A percentile compares a stretch with the other conserved stretches of the same genome.
Conservation (phyloP, 2,888 invertebrate species). For the Metopia argyrocephala region DNA sequence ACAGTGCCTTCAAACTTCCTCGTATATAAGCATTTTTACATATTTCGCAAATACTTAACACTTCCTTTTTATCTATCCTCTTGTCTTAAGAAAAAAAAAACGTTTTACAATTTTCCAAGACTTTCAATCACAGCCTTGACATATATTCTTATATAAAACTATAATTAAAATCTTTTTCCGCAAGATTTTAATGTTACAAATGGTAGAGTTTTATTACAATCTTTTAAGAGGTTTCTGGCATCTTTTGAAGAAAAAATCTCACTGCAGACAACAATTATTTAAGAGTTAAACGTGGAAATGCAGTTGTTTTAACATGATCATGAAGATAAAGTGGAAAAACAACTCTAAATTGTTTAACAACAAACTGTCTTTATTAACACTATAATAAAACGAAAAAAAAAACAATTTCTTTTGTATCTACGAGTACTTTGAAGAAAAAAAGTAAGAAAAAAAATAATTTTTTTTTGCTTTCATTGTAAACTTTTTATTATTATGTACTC, state of each 20-base stretch:
- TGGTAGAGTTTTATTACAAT: neutral
- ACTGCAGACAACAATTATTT: slow-evolving; percentile 31
- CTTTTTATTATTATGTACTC: slow-evolving; percentile 35
- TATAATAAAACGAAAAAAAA: slow-evolving; percentile 14
- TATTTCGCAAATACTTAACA: too few relatives aligned
- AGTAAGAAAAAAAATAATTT: slow-evolving; percentile 10
- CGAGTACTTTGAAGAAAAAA: neutral
- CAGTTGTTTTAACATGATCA: slow-evolving; percentile 51
- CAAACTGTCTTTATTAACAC: slow-evolving; percentile 57
- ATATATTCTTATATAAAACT: slow-evolving; percentile 53
- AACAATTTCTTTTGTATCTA: slow-evolving; percentile 39
- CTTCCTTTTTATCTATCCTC: too few relatives aligned
- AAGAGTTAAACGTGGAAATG: slow-evolving; percentile 17
- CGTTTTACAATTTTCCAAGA: too few relatives aligned
- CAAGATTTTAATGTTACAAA: neutral
- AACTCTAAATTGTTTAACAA: slow-evolving; percentile 49
- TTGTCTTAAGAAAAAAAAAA: too few relatives aligned
- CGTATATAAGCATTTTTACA: too few relatives aligned
- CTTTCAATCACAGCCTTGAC: slow-evolving; percentile 59
- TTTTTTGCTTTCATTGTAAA: slow-evolving; percentile 15
- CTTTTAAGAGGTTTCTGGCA: neutral
- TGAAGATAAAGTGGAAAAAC: slow-evolving; percentile 39
- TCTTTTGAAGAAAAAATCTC: neutral
- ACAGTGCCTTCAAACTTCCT: too few relatives aligned
- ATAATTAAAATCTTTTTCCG: slow-evolving; percentile 26